Evolutionary conservation across 2,113 vertebrate genomes (phyloP).

Genomic region (Rhodinocichla rosea): DNA sequence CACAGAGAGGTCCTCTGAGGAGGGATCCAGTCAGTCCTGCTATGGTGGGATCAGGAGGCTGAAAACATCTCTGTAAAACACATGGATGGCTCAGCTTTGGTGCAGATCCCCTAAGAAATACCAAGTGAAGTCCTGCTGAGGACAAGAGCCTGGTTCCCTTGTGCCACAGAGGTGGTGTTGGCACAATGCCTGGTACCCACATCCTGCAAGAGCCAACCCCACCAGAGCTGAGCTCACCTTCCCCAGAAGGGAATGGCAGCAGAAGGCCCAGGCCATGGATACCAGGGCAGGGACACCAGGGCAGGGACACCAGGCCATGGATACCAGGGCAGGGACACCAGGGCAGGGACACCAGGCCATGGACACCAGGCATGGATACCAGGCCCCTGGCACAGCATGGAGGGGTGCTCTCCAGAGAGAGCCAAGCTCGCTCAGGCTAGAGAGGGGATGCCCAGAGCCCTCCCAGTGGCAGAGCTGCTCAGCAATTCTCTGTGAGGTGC

Average conservation of each 20-base stretch:
- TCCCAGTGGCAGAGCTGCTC: background rate
- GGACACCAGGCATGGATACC: too few relatives aligned
- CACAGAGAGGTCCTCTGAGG: background rate
- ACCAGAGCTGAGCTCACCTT: rapidly evolving
- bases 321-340: too few relatives aligned
- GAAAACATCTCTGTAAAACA: background rate
- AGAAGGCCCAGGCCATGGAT: background rate
- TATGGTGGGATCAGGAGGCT: background rate
- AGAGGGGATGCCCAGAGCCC: background rate
- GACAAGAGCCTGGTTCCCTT: background rate
- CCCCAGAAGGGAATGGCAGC: background rate
- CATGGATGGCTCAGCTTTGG: background rate
- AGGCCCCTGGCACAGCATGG: rapidly evolving
- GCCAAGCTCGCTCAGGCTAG: rapidly evolving
- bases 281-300: too few relatives aligned
- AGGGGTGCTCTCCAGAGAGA: background rate
- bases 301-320: too few relatives aligned
- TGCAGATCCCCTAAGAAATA: background rate
- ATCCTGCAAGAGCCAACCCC: background rate
- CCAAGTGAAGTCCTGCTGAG: background rate
- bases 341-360: too few relatives aligned
- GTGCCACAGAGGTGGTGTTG: background rate
- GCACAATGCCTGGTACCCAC: rapidly evolving
- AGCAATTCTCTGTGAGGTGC: rapidly evolving
- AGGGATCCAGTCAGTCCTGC: background rate